These are phyloP conservation scores for Mustelus asterias DNA, from an alignment of 2,113 vertebrate species.

Conservation along the genomic window DNA sequence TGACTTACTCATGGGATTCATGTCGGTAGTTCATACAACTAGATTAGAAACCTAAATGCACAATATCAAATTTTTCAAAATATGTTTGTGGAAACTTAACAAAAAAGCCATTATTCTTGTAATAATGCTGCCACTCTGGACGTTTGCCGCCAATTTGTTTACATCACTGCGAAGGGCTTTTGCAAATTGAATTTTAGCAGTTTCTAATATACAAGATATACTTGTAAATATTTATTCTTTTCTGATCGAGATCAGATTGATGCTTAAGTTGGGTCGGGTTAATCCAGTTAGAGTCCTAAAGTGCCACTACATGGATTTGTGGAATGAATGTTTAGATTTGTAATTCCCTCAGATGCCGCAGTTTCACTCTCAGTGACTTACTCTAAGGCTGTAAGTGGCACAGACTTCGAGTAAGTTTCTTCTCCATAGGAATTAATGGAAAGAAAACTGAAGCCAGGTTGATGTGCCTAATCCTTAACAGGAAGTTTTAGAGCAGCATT, in stretches of 20 bases:
- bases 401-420: not conserved
- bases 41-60: not conserved
- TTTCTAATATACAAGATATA: not conserved
- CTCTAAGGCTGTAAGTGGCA: not conserved
- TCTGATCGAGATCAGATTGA: not conserved
- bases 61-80: not conserved
- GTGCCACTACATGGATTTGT: not conserved
- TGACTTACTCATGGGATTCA: constrained; percentile 12
- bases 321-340: not conserved
- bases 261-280: not conserved
- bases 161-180: not conserved
- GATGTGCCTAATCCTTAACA: not conserved
- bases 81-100: not conserved
- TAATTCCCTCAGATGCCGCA: not conserved
- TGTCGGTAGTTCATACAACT: not conserved
- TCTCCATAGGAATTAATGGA: not conserved
- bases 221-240: not conserved
- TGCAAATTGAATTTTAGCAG: not conserved
- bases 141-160: not conserved
- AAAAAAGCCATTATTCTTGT: not conserved
- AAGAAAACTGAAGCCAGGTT: not conserved
- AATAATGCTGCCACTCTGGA: not conserved
- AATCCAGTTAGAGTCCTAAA: not conserved
- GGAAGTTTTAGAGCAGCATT: not conserved
- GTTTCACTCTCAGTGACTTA: not conserved